Evolutionary conservation across 1,140 invertebrate genomes (phyloP), one percentile per base, ranked within the genome.

Genomic region (Drosophila grimshawi): DNA sequence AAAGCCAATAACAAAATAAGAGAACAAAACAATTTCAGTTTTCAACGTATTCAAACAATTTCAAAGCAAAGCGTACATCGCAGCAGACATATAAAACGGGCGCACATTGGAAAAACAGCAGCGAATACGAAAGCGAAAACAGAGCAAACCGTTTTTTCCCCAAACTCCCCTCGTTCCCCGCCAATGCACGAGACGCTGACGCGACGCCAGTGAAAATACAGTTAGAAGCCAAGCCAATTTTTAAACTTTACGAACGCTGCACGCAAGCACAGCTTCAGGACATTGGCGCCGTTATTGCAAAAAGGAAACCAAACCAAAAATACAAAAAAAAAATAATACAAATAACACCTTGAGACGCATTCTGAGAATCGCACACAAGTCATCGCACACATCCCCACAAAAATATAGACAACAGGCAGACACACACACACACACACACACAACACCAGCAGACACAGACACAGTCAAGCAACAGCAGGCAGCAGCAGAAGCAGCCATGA

Each of bases 331-430:
- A 19, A 19, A 19, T 0, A 19, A 19, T 19, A 19, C 19, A 19
- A 56, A 37, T 35, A 68, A 74, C 78, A 76, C 66, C 86, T 88
- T 86, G 80, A 78, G 76, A 81, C 72, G 43, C 69, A 67, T 49
- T 53, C 55, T 60, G 48, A n/a, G 52, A 56, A 43, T 66, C 65
- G n/a, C 39, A 65, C 33, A 78, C 56, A 56, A 37, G 19, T 19
- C 19, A 19, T 0, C 63, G 39, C 59, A 56, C 64, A 55, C 45
- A 51, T 19, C 19, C 19, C 19, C 60, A 81, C 43, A 59, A 51
- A 72, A 48, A 63, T 3, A 49, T 7, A 29, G 2, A 37, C 10
- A 19, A 46, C 10, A 46, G 7, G 52, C 8, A 62, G 43, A 78
- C 55, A 66, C 35, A 49, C 30, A 67, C 43, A 65, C 59, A 64